A percentile compares a stretch with the other conserved stretches of the same genome.
phyloP scores from a whole-genome alignment of 2,797 vertebrate species.

The Acrocephalus scirpaceus region DNA sequence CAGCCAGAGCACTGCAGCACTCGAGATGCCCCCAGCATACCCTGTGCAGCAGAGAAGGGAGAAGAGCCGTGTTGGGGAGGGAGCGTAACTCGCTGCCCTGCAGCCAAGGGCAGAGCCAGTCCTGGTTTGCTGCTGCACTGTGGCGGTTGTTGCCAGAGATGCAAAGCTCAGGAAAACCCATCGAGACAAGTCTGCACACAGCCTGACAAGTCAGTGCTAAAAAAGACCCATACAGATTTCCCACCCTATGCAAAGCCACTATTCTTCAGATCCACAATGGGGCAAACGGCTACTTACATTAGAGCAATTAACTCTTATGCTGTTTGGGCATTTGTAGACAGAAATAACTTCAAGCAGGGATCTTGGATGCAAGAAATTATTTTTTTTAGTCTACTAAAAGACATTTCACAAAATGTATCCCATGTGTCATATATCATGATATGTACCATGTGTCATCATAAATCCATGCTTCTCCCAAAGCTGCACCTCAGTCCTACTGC shows the following conservation, averaged over 20 bases:
- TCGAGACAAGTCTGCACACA: neutral
- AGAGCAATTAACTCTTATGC: neutral
- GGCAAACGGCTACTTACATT: neutral
- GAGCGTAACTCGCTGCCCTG: accelerated
- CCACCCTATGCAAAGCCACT: neutral
- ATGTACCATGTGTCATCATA: neutral
- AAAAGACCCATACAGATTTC: neutral
- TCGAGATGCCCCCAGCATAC: accelerated
- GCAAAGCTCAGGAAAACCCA: neutral
- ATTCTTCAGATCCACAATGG: neutral
- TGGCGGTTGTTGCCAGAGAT: neutral
- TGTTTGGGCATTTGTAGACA: neutral
- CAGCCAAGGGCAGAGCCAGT: neutral
- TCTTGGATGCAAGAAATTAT: neutral
- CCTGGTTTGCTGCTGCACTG: neutral
- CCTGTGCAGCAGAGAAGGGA: neutral
- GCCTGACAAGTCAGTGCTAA: neutral
- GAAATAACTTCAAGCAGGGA: neutral
- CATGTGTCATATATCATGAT: neutral
- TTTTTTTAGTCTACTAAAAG: neutral
- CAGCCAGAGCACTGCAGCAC: neutral
- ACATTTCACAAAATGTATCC: neutral
- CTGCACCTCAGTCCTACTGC: neutral
- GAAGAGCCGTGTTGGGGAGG: accelerated
- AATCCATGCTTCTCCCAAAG: neutral